A percentile compares a stretch with the other conserved stretches of the same genome.
These are phyloP conservation scores for Holothuria glaberrima DNA, from an alignment of 35 echinoderm and acorn worm species.

Conservation along the genomic window DNA sequence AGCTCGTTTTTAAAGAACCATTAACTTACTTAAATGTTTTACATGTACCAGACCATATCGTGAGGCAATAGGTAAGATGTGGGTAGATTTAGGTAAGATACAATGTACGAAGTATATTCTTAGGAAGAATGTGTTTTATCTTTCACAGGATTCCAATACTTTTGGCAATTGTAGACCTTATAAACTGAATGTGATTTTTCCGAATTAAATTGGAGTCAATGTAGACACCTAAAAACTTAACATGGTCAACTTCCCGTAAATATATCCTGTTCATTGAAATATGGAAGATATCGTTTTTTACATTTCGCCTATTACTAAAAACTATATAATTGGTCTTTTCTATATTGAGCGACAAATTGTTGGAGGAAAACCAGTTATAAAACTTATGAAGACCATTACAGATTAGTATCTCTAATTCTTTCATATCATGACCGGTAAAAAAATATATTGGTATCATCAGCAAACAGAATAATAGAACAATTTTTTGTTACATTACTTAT, in stretches of 20 bases:
- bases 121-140: background rate
- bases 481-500: background rate
- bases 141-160: background rate
- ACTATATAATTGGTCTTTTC: background rate
- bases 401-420: background rate
- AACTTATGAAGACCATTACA: background rate
- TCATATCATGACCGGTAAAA: background rate
- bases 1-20: too few relatives aligned
- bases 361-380: background rate
- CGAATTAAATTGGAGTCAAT: background rate
- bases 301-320: background rate
- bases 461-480: background rate
- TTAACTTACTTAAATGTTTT: too few relatives aligned
- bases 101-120: constrained; percentile 13
- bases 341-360: too few relatives aligned
- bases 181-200: constrained; percentile 8
- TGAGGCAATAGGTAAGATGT: constrained; percentile 11
- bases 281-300: background rate
- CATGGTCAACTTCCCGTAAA: background rate
- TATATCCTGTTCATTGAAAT: constrained; percentile 13
- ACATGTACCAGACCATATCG: constrained; percentile 11
- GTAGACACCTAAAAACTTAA: background rate
- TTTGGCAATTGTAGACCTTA: background rate
- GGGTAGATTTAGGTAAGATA: background rate
- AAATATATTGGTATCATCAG: background rate